Conservation (phyloP, 2,888 invertebrate species). For the Agrilus cyanescens region DNA sequence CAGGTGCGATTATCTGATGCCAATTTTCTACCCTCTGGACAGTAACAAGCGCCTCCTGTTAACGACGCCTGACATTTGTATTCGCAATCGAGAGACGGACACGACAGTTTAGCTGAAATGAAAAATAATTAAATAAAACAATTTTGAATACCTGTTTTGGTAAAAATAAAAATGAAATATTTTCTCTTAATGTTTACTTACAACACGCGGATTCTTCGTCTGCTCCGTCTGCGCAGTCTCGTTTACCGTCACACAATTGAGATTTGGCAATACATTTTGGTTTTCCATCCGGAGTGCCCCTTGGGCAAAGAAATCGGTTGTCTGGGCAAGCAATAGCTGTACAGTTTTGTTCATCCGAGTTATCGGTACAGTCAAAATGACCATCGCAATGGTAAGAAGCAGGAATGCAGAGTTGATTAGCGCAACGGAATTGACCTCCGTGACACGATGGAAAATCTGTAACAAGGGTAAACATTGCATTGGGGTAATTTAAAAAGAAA, state of each 20-base stretch:
- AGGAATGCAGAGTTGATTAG: constrained; percentile 88
- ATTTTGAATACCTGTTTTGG: not conserved
- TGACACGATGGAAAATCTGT: constrained; percentile 83
- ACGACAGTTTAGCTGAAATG: constrained; percentile 61
- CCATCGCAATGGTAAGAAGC: constrained; percentile 75
- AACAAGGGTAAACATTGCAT: constrained; percentile 11
- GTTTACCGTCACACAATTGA: constrained; percentile 81
- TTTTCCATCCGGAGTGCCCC: constrained; percentile 55
- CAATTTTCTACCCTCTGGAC: constrained; percentile 75
- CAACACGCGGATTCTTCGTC: constrained; percentile 85
- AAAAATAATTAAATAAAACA: constrained; percentile 8
- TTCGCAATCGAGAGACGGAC: constrained; percentile 77
- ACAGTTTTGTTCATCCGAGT: constrained; percentile 81
- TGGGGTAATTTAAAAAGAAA: no score
- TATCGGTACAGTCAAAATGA: constrained; percentile 84
- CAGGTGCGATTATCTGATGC: constrained; percentile 76
- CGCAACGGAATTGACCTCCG: constrained; percentile 84
- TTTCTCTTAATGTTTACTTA: constrained; percentile 40
- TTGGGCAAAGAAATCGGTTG: constrained; percentile 82
- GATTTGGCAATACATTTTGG: constrained; percentile 81
- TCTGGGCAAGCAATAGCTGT: constrained; percentile 78
- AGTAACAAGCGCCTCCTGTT: constrained; percentile 81
- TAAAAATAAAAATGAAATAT: not conserved
- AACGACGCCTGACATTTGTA: constrained; percentile 86
- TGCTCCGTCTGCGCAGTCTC: constrained; percentile 83